phyloP scores from a whole-genome alignment of 2,113 vertebrate genomes.

The Salvelinus sp. region DNA sequence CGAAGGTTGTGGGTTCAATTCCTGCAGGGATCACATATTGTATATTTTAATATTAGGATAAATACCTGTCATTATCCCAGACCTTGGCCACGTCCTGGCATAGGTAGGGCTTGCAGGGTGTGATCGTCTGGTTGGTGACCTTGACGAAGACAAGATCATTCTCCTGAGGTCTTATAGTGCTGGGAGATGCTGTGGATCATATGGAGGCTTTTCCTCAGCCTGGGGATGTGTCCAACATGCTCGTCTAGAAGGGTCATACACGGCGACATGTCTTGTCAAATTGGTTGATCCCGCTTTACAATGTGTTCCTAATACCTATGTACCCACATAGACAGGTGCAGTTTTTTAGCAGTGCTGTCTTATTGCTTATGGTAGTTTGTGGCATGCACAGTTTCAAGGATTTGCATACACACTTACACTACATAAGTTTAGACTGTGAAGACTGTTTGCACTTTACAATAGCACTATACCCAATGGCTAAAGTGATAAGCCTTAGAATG shows the following conservation, averaged over 20 bases:
- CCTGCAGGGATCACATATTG: not conserved
- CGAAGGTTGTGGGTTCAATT: too few species aligned
- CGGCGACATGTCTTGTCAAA: not conserved
- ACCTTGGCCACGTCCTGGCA: constrained; percentile 70
- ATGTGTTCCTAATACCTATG: too few species aligned
- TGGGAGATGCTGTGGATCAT: constrained; percentile 78
- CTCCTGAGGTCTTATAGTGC: constrained; percentile 78
- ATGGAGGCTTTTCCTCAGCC: constrained; percentile 73
- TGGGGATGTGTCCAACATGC: constrained; percentile 73
- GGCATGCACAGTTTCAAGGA: too few species aligned
- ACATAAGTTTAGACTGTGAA: too few species aligned
- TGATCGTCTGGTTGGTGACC: constrained; percentile 84
- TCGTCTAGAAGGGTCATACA: constrained; percentile 46
- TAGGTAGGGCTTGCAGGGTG: constrained; percentile 73
- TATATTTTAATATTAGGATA: too few species aligned
- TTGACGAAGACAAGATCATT: constrained; percentile 82
- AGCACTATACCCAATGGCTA: too few species aligned
- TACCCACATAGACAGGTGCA: too few species aligned
- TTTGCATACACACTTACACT: too few species aligned
- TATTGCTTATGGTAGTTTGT: too few species aligned
- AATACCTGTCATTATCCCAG: constrained; percentile 81
- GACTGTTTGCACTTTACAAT: too few species aligned
- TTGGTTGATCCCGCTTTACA: too few species aligned
- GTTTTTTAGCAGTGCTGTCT: not conserved
- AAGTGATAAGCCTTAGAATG: too few species aligned